Base-by-base conservation (phyloP, 2,113 vertebrate species). In the Propithecus coquereli region DNA sequence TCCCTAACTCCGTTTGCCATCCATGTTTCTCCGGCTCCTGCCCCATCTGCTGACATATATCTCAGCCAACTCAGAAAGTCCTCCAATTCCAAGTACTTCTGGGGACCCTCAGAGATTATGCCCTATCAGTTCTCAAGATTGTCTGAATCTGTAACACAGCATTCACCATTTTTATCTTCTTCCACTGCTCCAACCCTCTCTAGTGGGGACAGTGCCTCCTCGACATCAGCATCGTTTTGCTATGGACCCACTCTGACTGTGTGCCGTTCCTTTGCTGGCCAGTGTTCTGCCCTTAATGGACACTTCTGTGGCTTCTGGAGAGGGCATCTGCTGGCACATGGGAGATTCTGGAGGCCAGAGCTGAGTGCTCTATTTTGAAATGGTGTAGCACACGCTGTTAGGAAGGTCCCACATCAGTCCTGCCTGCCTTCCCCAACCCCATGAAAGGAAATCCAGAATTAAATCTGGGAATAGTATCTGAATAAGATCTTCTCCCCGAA, bases 171-270 rank as follows among this genome's bases (percentile, higher is more conserved):
- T 76, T 47, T 73, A 37, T 66, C 52, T 40, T 66, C 52, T 61
- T 43, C 65, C 11, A 4, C 10, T 25, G 23, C 34, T 80, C 34
- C 45, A 45, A 13, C 16, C 10, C 68, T 47, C 18, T 81, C 57
- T 23, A 22, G 6, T 50, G 32, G 6, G 68, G 23, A 52, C 2
- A 37, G 34, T n/a, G 25, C 27, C 43, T n/a, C 23, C 20, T 57
- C 27, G 50, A 82, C 18, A 16, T 6, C 61, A 61, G 16, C 3
- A 14, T 52, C 57, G 25, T 20, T 73, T 82, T 43, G 8, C 27
- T 23, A 23, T 0, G 11, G 74, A 68, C 8, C 23, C 17, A 8
- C 1, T 16, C 30, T 34, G 16, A 5, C 3, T 0, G 3, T 7
- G 34, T 40, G 1, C 12, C 34, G 3, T 8, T 40, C n/a, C 57